Evolutionary conservation across 2,797 vertebrate genomes (phyloP).

Genomic region (Smutsia temminckii): DNA sequence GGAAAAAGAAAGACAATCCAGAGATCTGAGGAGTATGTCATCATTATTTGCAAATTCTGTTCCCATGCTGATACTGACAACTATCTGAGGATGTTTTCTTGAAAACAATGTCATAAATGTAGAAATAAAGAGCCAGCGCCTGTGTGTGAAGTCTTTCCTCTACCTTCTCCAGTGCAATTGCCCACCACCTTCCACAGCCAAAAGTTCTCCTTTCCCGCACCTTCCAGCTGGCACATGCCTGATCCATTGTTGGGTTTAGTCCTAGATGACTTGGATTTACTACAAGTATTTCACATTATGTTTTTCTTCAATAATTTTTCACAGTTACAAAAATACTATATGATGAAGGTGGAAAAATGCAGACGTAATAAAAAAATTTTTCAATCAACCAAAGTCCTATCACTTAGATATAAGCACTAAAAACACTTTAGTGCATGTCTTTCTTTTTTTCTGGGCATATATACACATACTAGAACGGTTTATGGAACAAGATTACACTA

Average conservation of each 20-base stretch:
- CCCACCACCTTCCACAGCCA: neutral
- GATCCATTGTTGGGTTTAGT: neutral
- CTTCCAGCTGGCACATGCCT: neutral
- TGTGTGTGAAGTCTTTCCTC: neutral
- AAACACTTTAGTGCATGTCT: neutral
- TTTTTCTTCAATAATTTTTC: slow-evolving; percentile 50
- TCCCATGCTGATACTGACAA: neutral
- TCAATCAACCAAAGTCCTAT: slow-evolving; percentile 32
- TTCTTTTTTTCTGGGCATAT: neutral
- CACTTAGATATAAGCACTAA: slow-evolving; percentile 43
- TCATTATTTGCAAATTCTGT: neutral
- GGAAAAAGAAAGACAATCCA: neutral
- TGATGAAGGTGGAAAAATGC: slow-evolving; percentile 14
- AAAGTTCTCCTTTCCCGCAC: neutral
- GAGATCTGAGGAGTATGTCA: neutral
- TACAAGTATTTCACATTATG: neutral
- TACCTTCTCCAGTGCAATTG: neutral
- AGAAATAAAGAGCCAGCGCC: neutral
- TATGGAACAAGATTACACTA: slow-evolving; percentile 35
- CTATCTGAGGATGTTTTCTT: neutral
- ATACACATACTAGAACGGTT: neutral
- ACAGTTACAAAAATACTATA: slow-evolving; percentile 19
- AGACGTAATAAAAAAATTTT: slow-evolving; percentile 23
- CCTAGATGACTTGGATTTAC: neutral
- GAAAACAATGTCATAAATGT: neutral